phyloP scores from a whole-genome alignment of 2,888 invertebrate genomes.

The Drosophila subquinaria region DNA sequence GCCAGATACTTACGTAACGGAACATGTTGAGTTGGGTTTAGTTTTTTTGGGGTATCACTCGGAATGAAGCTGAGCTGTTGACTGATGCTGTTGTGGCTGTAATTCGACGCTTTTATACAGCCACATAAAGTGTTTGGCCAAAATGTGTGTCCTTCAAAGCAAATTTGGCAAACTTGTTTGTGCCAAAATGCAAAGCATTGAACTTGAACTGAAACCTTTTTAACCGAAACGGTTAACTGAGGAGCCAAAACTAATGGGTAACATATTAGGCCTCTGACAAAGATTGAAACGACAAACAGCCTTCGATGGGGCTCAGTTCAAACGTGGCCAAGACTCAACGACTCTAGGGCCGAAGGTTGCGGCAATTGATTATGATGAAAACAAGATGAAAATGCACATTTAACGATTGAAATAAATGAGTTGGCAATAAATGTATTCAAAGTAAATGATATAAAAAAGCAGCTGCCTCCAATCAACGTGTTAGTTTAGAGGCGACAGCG shows the following conservation, averaged over 20 bases:
- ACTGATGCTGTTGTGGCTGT: slow-evolving; percentile 61
- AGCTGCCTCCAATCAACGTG: neutral
- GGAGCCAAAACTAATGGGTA: neutral
- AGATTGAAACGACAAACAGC: slow-evolving; percentile 22
- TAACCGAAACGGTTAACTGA: slow-evolving; percentile 41
- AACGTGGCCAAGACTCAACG: slow-evolving; percentile 1
- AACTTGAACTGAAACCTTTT: slow-evolving; percentile 72
- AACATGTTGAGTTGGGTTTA: slow-evolving; percentile 76
- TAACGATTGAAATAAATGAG: slow-evolving; percentile 12
- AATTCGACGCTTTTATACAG: slow-evolving; percentile 53
- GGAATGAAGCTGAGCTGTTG: slow-evolving; percentile 51
- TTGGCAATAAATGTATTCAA: neutral
- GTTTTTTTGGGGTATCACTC: slow-evolving; percentile 22
- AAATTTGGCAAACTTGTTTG: slow-evolving; percentile 63
- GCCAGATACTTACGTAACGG: slow-evolving; percentile 83
- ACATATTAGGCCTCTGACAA: slow-evolving; percentile 10
- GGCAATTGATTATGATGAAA: slow-evolving; percentile 21
- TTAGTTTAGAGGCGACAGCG: slow-evolving; percentile 51
- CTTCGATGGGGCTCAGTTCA: slow-evolving; percentile 30
- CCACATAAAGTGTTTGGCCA: slow-evolving; percentile 35
- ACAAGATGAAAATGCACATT: slow-evolving; percentile 65
- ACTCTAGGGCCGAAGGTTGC: slow-evolving; percentile 21
- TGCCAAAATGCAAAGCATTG: slow-evolving; percentile 56
- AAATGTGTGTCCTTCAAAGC: slow-evolving; percentile 61
- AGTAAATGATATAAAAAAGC: slow-evolving; percentile 36